Base-by-base conservation (phyloP, 2,113 vertebrate genomes). In the Apeltes quadracus region DNA sequence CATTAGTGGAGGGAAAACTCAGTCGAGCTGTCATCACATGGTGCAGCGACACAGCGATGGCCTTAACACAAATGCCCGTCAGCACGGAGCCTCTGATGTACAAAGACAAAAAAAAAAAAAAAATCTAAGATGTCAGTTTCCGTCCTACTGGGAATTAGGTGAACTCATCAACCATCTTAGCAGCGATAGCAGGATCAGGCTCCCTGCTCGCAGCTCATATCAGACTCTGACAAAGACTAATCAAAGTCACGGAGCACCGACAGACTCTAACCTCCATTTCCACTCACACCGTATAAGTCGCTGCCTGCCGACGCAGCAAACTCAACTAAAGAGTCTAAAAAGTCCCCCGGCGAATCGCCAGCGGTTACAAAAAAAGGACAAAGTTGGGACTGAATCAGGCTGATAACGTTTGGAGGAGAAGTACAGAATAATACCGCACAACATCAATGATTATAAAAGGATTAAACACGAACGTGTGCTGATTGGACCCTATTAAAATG, bases 1-100 rank as follows among this genome's bases (percentile, higher is more conserved):
- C 78, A 83, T 80, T 61, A 68, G 78, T 84, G 78, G 72, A 48
- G 73, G n/a, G 69, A 67, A 66, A 82, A 81, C 65, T 89, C 82
- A 84, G 84, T 81, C 82, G 69, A 84, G 54, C 75, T 80, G 70
- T 83, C 85, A 83, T 75, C 59, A 81, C 73, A 76, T 79, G 71
- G 63, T 74, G 64, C 51, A 57, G 51, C 56, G 58, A 62, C 63
- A 58, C 3, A 61, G 69, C 57, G 70, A 54, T 48, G 78, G 78
- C 73, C 77, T 75, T 25, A 67, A 82, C 75, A 75, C 32, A 70
- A 82, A 82, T 34, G 57, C 62, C 84, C 69, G 51, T 10, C 39
- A 46, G 84, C 68, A 54, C 75, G 63, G 25, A 56, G 39, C 46
- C 57, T 83, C 78, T 80, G 67, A 88, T 86, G 76, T 66, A n/a